Base-by-base conservation (phyloP, 2,888 invertebrate genomes). In the Clivina fossor region DNA sequence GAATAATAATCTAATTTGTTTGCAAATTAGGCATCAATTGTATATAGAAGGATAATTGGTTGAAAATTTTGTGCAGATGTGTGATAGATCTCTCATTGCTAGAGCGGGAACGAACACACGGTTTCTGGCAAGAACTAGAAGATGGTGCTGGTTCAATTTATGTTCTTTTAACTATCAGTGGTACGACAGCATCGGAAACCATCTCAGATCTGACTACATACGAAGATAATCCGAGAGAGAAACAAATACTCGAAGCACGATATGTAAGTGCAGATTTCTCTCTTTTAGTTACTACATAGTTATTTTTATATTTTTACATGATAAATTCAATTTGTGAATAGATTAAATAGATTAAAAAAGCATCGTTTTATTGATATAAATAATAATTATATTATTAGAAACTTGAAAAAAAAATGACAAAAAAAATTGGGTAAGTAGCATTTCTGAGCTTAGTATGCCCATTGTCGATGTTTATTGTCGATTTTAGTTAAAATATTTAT, bases 121-220 rank as follows among this genome's bases (percentile, higher is more conserved):
- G 86, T 54, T 81, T 96, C 48, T 92, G 93, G 86, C 84, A 88
- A 65, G 85, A 88, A 2, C 78, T 99, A 38, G 95, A 97, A 73
- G 94, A 96, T 59, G 92, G 90, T 0, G 86, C 89, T 1, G 92
- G 92, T 0, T 83, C 82, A 18, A 83, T 98, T 60, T 90, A 90
- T 69, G 77, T 98, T 1, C 79, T 98, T 60, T 77, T 98, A 5
- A 97, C 97, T 1, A 93, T 98, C 58, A 96, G 94, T 66, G 97
- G 96, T 0, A 95, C 94, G 0, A 91, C 92, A 0, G 92, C 93
- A 8, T 86, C 89, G 0, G 95, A 95, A 72, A 93, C 94, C 0
- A 91, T 94, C 60, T 93, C 93, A 4, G 96, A 95, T 74, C 77
- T 96, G 40, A 87, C 90, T 22, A 87, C 86, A 11, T 89, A 91